Base-by-base conservation (phyloP, 37 sponge, comb jelly and placozoan species). In the Agelas oroides region DNA sequence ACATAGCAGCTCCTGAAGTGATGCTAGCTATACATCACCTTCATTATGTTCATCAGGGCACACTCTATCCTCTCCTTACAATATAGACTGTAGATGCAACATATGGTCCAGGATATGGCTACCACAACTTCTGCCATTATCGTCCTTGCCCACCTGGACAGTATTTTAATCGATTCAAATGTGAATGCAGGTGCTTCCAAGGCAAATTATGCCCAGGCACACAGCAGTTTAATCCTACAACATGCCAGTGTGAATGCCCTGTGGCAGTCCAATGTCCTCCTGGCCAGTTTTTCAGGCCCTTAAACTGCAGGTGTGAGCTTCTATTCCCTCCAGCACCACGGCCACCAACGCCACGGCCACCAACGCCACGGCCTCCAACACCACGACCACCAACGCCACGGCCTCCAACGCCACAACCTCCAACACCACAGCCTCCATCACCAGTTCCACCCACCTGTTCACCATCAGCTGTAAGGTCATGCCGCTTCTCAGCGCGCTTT, bases 161-260 rank as follows among this genome's bases (percentile, higher is more conserved):
- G 24, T 38, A 54, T 23, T 80, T 80, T 24, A 52, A 80, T 31
- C 8, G 52, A 18, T 52, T 53, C 33, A 66, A 31, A 66, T 80
- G 80, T 80, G 70, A 68, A 5, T 81, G 82, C 71, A 57, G 57
- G 37, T 81, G 82, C 30, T 59, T 62, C 34, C 40, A 77, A 1
- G 36, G 36, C 28, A 67, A 15, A 35, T 19, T 30, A 35, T 40
- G 55, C n/a, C 69, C 67, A n/a, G 53, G 20, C 2, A 30, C 24
- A 19, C 55, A 34, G 1, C 71, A 65, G 36, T 74, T 66, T 67
- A 75, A 75, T 23, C 39, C 23, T 6, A 20, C 57, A 1, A 86
- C 2, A 20, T 86, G 86, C 70, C 31, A 28, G 20, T 86, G 86
- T 59, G 68, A 78, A 14, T 78, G 86, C 73, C 70, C 81, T 46